Evolutionary conservation across 2,888 invertebrate species (phyloP).

Genomic region (Fragum whitleyi): DNA sequence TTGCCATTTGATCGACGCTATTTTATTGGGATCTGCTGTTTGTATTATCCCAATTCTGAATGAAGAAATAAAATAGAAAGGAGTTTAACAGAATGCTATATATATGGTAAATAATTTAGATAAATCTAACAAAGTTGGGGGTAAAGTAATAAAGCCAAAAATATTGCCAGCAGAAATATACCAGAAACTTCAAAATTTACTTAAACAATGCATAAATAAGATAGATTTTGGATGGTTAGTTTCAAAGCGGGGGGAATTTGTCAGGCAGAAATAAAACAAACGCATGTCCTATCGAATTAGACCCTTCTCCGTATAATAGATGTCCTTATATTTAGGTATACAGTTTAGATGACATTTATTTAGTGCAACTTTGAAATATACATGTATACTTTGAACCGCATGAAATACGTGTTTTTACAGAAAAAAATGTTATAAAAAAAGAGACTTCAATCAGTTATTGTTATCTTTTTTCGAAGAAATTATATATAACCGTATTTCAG

Average conservation of each 20-base stretch:
- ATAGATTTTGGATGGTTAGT: conserved; percentile 59
- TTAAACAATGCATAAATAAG: conserved; percentile 61
- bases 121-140: background rate
- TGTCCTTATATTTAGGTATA: background rate
- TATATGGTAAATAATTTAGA: background rate
- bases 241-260: conserved; percentile 47
- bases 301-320: conserved; percentile 15
- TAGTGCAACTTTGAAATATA: too few species aligned
- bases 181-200: conserved; percentile 51
- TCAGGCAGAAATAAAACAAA: conserved; percentile 57
- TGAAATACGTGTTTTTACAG: too few species aligned
- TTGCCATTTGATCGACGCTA: too few species aligned
- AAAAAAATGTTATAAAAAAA: too few species aligned
- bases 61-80: too few species aligned
- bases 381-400: too few species aligned
- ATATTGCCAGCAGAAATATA: conserved; percentile 15
- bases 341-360: too few species aligned
- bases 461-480: too few species aligned
- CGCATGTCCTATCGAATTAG: conserved; percentile 35
- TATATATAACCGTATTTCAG: too few species aligned
- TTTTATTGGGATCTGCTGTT: too few species aligned
- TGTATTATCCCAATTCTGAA: too few species aligned
- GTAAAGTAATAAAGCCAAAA: background rate
- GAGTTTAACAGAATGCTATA: background rate
- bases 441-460: too few species aligned